phyloP scores from a whole-genome alignment of 2,888 invertebrate species.

The Hypena proboscidalis region DNA sequence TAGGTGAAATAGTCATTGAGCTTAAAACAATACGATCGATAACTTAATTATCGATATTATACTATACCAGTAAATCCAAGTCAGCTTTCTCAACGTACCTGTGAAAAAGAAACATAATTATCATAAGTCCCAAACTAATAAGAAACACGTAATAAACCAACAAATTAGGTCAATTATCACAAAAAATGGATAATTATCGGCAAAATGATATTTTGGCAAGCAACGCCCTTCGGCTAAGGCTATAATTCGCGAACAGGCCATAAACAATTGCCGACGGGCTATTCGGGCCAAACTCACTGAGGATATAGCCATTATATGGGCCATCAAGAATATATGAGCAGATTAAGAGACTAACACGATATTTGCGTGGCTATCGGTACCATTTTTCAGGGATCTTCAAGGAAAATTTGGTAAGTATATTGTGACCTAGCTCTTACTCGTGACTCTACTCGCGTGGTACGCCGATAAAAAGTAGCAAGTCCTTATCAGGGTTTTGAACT shows the following conservation, averaged over 20 bases:
- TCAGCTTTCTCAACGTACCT: slow-evolving; percentile 3
- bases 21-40: too few species aligned
- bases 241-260: slow-evolving; percentile 33
- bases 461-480: too few species aligned
- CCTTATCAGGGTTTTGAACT: too few species aligned
- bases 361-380: slow-evolving; percentile 2
- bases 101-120: slow-evolving; percentile 2
- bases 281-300: slow-evolving; percentile 41
- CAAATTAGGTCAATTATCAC: slow-evolving; percentile 18
- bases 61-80: neutral
- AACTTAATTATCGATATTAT: neutral
- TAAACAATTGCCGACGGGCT: slow-evolving; percentile 50
- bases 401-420: too few species aligned
- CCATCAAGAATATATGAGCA: slow-evolving; percentile 35
- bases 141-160: slow-evolving; percentile 1
- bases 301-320: slow-evolving; percentile 47
- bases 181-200: slow-evolving; percentile 28
- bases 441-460: too few species aligned
- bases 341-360: slow-evolving; percentile 24
- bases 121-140: slow-evolving; percentile 10
- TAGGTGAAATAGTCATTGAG: too few species aligned
- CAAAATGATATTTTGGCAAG: slow-evolving; percentile 26
- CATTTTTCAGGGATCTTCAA: neutral
- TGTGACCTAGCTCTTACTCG: too few species aligned
- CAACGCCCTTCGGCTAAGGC: slow-evolving; percentile 23